These are phyloP conservation scores for Rhynchomys soricoides DNA, from an alignment of 2,113 vertebrate genomes.

Conservation along the genomic window DNA sequence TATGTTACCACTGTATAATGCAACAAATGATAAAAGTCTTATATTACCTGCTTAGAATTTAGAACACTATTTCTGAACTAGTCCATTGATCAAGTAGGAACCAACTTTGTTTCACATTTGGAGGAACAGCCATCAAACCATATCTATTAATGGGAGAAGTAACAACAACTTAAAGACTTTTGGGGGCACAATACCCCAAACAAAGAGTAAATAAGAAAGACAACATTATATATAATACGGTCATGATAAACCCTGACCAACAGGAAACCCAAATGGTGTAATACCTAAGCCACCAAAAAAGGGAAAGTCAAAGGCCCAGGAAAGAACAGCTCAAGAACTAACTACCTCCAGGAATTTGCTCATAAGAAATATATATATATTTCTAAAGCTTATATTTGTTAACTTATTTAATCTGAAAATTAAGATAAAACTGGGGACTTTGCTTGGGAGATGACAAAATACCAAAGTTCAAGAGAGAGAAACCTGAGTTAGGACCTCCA, in stretches of 20 bases:
- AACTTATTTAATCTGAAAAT: slow-evolving; percentile 18
- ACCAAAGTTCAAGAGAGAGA: too few relatives aligned
- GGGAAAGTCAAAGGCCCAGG: background rate
- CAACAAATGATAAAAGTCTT: background rate
- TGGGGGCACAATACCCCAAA: background rate
- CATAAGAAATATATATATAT: background rate
- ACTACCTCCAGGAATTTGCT: background rate
- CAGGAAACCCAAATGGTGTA: background rate
- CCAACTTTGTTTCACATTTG: background rate
- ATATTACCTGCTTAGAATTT: background rate
- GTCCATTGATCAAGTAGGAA: background rate
- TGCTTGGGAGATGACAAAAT: background rate
- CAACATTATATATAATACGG: background rate
- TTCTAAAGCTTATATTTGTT: slow-evolving; percentile 13
- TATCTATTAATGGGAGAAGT: background rate
- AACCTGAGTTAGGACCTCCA: background rate
- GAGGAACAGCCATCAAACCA: background rate
- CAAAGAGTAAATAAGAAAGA: background rate
- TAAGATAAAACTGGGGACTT: background rate
- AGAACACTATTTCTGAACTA: background rate
- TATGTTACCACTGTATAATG: background rate
- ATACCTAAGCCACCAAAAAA: background rate
- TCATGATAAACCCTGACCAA: background rate
- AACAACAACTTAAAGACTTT: slow-evolving; percentile 2
- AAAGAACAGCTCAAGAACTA: background rate